phyloP scores from a whole-genome alignment of 2,113 vertebrate genomes.

The Gavialis gangeticus region DNA sequence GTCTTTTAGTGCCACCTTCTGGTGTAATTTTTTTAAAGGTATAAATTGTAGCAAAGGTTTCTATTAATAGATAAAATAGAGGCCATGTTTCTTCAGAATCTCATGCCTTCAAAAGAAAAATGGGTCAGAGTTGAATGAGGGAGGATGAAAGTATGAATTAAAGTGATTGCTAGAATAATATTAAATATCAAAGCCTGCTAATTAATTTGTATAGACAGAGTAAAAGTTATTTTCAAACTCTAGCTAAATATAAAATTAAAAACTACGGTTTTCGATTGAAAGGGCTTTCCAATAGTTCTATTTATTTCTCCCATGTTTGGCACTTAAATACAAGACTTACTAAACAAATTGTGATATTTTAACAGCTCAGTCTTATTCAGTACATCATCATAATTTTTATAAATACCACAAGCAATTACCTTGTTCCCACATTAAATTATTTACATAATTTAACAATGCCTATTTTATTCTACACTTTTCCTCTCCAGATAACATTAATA shows the following conservation, averaged over 20 bases:
- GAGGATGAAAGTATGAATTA: rapidly evolving
- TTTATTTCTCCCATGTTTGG: rapidly evolving
- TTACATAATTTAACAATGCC: background rate
- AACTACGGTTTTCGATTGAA: background rate
- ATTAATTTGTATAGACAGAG: background rate
- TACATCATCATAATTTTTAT: background rate
- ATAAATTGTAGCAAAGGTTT: background rate
- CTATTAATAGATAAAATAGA: rapidly evolving
- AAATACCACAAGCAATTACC: background rate
- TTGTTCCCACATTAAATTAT: background rate
- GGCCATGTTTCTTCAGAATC: background rate
- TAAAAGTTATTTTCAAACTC: background rate
- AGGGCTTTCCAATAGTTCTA: background rate
- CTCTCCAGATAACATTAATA: background rate
- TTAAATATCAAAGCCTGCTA: rapidly evolving
- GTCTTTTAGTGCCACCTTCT: constrained; percentile 79
- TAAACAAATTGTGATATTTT: background rate
- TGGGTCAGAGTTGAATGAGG: background rate
- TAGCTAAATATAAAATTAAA: background rate
- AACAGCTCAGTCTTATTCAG: background rate
- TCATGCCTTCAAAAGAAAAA: rapidly evolving
- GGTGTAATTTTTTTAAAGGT: background rate
- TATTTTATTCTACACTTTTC: background rate
- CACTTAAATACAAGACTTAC: rapidly evolving
- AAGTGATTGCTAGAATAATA: background rate